Percentiles rank a stretch among this genome's conserved stretches.
Evolutionary conservation across 2,888 invertebrate species (phyloP).

Genomic region (Tipula unca): DNA sequence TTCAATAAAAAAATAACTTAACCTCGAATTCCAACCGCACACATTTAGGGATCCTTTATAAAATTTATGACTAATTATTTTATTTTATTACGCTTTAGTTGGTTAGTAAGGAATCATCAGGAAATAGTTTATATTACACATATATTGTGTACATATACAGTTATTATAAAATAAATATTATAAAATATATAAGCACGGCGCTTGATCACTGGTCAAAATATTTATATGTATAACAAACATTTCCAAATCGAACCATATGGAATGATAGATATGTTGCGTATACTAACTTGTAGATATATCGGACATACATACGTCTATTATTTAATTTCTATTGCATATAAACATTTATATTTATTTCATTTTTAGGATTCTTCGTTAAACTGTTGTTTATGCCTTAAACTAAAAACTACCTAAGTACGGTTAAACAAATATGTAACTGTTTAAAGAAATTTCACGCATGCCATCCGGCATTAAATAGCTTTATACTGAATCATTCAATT

Average conservation of each 20-base stretch:
- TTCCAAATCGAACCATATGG: background rate
- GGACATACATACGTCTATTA: background rate
- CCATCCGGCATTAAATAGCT: background rate
- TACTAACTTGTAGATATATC: background rate
- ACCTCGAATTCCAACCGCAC: background rate
- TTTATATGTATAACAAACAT: background rate
- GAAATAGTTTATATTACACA: background rate
- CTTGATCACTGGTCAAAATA: background rate
- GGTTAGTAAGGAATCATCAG: background rate
- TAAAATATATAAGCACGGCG: background rate
- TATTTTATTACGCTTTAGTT: background rate
- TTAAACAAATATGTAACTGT: background rate
- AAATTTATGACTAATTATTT: background rate
- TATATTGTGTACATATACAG: background rate
- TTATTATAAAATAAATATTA: background rate
- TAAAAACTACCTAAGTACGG: background rate
- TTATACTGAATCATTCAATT: background rate
- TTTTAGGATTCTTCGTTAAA: background rate
- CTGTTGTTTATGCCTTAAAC: background rate
- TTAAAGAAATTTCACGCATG: slow-evolving; percentile 8
- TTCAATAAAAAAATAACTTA: background rate
- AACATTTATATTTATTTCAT: background rate
- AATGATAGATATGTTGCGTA: background rate
- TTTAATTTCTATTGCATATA: background rate
- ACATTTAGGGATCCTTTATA: background rate